Base-by-base conservation (phyloP, 2,888 invertebrate species). In the Augochlorella aurata region DNA sequence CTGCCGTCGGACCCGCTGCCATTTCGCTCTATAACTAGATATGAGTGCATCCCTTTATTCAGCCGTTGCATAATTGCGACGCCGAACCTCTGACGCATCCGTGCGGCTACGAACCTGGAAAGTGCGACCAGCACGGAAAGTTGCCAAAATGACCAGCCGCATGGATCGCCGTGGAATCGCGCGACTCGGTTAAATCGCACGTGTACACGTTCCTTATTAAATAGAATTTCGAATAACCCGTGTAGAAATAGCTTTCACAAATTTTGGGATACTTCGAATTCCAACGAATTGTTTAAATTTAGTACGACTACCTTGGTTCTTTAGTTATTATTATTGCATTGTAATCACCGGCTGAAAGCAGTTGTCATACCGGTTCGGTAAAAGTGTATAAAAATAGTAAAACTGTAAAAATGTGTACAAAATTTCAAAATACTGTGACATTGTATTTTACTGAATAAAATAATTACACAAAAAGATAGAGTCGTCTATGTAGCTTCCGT, bases 11-110 rank as follows among this genome's bases (percentile, higher is more conserved):
- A 76, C 68, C 12, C 65, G 12, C n/a, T 75, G n/a, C 77, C 50
- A 54, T 83, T 81, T 79, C 75, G 63, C 68, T 54, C 81, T 47
- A 52, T 78, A 83, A 82, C 84, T 84, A 77, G 81, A 88, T 89
- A 89, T 68, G 81, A 84, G 71, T 70, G 77, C 75, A 71, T 63
- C 79, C 79, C 78, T 80, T 87, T 88, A 85, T 85, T 85, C 81
- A 77, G 81, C 81, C 73, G 82, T 54, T 74, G 84, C 80, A 89
- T 88, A 88, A 88, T 88, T 89, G 80, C 85, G 44, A 38, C 76
- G 73, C 72, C 77, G 79, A 81, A 82, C 65, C 79, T 38, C 8
- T 24, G 24, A 61, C 65, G 63, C 68, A 67, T 79, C 52, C 54
- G 67, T 44, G 65, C 45, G 45, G 50, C 68, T 8, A 72, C 44